Conservation (phyloP, 2,797 vertebrate genomes). For the Ctenopoma kingsleyae region DNA sequence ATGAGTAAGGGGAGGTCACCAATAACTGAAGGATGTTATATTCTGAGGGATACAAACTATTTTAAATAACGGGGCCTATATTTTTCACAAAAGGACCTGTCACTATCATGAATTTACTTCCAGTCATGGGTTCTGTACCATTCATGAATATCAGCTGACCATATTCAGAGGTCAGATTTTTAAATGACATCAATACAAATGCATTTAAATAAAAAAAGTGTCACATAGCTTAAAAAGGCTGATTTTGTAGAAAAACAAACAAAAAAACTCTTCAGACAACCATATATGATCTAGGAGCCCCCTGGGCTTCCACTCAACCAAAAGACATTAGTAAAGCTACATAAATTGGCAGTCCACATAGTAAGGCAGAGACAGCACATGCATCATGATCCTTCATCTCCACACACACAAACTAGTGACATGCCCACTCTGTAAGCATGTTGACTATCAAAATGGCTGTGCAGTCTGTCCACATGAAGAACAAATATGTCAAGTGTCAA, state of each 20-base stretch:
- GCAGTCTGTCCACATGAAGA: constrained; percentile 43
- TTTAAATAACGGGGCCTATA: constrained; percentile 12
- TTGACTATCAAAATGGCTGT: constrained; percentile 36
- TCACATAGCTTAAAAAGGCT: constrained; percentile 13
- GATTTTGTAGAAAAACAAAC: constrained; percentile 23
- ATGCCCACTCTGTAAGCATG: constrained; percentile 20
- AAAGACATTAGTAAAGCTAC: constrained; percentile 45
- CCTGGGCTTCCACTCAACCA: constrained; percentile 31
- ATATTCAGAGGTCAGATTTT: constrained; percentile 32
- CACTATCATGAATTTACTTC: constrained; percentile 21
- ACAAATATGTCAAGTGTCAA: constrained; percentile 60
- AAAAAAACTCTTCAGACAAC: constrained; percentile 19
- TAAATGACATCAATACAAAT: constrained; percentile 23
- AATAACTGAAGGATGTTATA: constrained; percentile 17
- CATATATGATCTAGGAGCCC: constrained; percentile 26
- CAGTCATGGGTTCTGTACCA: neutral
- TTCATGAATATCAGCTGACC: constrained; percentile 21
- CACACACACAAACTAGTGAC: constrained; percentile 37
- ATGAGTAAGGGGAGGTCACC: constrained; percentile 15
- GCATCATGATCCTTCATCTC: constrained; percentile 30
- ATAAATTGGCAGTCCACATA: constrained; percentile 50
- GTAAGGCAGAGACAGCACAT: constrained; percentile 63
- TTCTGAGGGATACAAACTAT: constrained; percentile 18
- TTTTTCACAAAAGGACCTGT: neutral
- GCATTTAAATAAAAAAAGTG: constrained; percentile 25